Base-by-base conservation (phyloP, 2,797 vertebrate genomes). In the Erpetoichthys calabaricus region DNA sequence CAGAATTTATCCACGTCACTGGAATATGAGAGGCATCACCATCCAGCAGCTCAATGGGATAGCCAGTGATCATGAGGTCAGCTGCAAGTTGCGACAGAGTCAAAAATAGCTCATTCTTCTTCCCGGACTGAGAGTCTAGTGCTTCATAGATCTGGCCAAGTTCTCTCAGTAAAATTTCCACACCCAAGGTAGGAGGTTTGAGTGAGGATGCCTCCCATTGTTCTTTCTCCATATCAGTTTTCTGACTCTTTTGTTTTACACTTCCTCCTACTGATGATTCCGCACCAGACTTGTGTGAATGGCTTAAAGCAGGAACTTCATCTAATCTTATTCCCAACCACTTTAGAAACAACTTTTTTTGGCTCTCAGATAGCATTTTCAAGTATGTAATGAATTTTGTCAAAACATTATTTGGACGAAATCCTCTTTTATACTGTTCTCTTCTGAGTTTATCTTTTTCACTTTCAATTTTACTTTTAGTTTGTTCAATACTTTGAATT, bases 11-110 rank as follows among this genome's bases (percentile, higher is more conserved):
- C 78, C 81, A 83, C 2, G 4, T 64, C 6, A 83, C 44, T 0
- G 82, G 75, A 1, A 84, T 56, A 1, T 81, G 77, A 5, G 74
- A 75, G 9, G 70, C 69, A 49, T 81, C 80, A 0, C 78, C 78
- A 25, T 81, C 76, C 68, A 80, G 73, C 58, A 83, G 65, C 59
- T 82, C 78, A 0, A 76, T 2, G 0, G 78, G 70, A 6, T 67
- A 64, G 0, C 80, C 78, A 0, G 44, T 63, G 45, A 69, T 43
- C 72, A 82, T 72, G 56, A 84, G 56, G 1, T 75, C 62, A 1
- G 68, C 74, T 42, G 66, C 70, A 5, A 79, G 61, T 45, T 67
- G 58, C 0, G 77, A 75, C 2, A 82, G 58, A 3, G 41, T 57
- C 6, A 59, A 49, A 41, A 61, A 69, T 3, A 25, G 7, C 2